phyloP scores from a whole-genome alignment of 2,113 vertebrate genomes.

The Oncorhynchus nerka region DNA sequence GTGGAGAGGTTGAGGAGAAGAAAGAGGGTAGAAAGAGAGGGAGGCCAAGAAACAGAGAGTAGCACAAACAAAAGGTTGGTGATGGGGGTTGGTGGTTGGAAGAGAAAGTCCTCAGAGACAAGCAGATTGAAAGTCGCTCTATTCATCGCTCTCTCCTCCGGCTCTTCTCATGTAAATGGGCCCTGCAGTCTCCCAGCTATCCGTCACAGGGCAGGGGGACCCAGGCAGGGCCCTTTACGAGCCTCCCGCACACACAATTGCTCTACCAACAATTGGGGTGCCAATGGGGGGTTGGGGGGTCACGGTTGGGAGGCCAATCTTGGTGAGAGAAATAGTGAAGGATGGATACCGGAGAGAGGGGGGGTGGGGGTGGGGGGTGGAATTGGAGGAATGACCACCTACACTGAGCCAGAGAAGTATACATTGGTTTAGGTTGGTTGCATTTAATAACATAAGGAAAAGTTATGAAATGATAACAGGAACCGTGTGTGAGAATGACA shows the following conservation, averaged over 20 bases:
- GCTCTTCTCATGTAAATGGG: slow-evolving; percentile 50
- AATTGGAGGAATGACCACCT: slow-evolving; percentile 28
- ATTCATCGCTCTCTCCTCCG: slow-evolving; percentile 29
- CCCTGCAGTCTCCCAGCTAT: slow-evolving; percentile 40
- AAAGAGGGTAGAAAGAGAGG: slow-evolving; percentile 24
- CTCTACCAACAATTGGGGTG: slow-evolving; percentile 15
- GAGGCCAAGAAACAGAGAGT: slow-evolving; percentile 22
- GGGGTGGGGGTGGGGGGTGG: not conserved
- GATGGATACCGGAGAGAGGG: not conserved
- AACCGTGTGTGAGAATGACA: not conserved
- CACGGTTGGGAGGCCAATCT: not conserved
- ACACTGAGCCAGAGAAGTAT: slow-evolving; percentile 14
- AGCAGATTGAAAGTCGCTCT: slow-evolving; percentile 43
- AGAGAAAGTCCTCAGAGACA: slow-evolving; percentile 42
- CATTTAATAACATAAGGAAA: not conserved
- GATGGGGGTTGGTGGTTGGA: slow-evolving; percentile 30
- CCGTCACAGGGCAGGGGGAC: slow-evolving; percentile 39
- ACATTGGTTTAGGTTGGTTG: not conserved
- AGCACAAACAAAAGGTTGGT: slow-evolving; percentile 22
- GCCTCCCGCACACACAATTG: slow-evolving; percentile 30
- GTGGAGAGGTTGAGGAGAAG: slow-evolving; percentile 26
- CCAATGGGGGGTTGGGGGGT: slow-evolving; percentile 2
- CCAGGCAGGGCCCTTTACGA: slow-evolving; percentile 38
- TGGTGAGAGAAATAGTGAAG: too few species aligned
- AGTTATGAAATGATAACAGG: too few species aligned